A percentile compares a stretch with the other conserved stretches of the same genome.
These are phyloP conservation scores for Aplysina aerophoba DNA, from an alignment of 37 sponge, comb jelly and placozoan genomes.

Conservation along the genomic window DNA sequence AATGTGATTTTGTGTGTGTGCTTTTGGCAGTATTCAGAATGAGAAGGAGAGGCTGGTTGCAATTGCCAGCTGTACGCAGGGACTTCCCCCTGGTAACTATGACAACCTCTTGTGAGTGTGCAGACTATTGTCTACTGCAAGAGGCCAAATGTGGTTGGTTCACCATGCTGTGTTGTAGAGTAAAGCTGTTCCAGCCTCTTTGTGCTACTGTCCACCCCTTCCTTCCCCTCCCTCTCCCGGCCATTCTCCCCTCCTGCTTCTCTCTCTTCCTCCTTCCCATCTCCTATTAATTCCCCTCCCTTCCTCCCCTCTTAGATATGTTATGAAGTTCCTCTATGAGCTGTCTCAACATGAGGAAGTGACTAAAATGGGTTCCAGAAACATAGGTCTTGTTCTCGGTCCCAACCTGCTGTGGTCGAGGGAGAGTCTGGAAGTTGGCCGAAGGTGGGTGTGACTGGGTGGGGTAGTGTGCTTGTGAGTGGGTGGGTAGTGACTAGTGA, in stretches of 20 bases:
- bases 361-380: conserved; percentile 80
- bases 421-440: not conserved
- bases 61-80: not conserved
- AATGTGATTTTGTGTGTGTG: too few relatives aligned
- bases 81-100: conserved; percentile 1
- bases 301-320: conserved; percentile 43
- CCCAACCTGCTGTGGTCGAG: conserved; percentile 90
- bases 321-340: conserved; percentile 74
- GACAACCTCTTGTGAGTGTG: conserved; percentile 24
- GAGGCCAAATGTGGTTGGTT: too few relatives aligned
- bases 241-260: not conserved
- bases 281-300: too few relatives aligned
- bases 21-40: not conserved
- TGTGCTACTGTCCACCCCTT: not conserved
- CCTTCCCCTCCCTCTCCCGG: not conserved
- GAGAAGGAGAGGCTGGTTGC: not conserved
- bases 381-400: conserved; percentile 91
- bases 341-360: conserved; percentile 62
- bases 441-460: not conserved
- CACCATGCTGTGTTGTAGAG: too few relatives aligned
- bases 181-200: too few relatives aligned
- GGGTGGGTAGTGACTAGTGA: not conserved
- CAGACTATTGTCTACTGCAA: too few relatives aligned
- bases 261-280: not conserved
- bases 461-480: not conserved